Evolutionary conservation across 2,113 vertebrate genomes (phyloP).

Genomic region (Archilochus colubris): DNA sequence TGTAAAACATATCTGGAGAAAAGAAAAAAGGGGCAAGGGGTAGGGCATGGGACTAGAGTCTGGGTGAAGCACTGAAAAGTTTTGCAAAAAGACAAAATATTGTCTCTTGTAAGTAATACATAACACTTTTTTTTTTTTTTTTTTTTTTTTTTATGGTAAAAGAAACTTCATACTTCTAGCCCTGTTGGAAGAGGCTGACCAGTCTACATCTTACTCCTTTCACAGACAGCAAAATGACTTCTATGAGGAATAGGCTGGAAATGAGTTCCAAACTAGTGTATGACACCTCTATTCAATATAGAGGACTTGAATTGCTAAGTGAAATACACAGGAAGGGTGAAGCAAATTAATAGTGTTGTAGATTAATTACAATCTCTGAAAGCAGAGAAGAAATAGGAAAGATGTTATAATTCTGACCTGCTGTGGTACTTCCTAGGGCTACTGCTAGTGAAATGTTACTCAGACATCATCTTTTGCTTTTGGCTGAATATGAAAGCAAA

Average conservation of each 20-base stretch:
- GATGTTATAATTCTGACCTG: not conserved
- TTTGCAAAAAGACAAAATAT: not conserved
- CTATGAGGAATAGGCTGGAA: not conserved
- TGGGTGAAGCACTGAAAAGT: not conserved
- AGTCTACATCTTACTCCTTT: not conserved
- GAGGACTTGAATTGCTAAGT: not conserved
- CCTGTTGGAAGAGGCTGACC: not conserved
- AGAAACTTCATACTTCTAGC: not conserved
- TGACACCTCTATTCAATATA: not conserved
- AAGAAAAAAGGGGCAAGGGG: accelerated
- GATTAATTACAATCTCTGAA: not conserved
- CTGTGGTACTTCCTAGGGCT: not conserved
- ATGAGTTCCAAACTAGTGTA: not conserved
- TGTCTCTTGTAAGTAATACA: not conserved
- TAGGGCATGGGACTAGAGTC: no score
- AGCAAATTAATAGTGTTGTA: not conserved
- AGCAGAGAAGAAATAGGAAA: not conserved
- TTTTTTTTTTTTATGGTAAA: not conserved
- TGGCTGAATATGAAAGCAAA: not conserved
- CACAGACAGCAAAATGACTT: accelerated
- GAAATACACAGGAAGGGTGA: not conserved
- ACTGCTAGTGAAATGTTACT: not conserved
- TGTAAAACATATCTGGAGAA: not conserved
- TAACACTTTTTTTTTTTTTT: not conserved
- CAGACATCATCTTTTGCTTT: not conserved